Conservation (phyloP, 2,113 vertebrate species). For the Vidua macroura region DNA sequence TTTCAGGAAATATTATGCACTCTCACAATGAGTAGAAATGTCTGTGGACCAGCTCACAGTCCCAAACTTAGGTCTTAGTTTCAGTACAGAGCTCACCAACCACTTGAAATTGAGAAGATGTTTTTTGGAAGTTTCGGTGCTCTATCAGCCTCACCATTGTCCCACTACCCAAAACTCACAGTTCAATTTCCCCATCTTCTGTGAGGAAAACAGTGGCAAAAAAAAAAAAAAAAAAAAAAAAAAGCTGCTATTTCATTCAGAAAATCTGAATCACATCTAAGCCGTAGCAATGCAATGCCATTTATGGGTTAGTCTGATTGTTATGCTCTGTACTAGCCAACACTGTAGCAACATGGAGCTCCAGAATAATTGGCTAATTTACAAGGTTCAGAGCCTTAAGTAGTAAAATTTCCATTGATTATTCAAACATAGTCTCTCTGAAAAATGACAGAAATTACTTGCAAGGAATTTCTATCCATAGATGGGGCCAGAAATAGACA, state of each 20-base stretch:
- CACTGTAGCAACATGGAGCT: not conserved
- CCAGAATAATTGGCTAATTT: not conserved
- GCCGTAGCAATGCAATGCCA: not conserved
- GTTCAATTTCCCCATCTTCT: not conserved
- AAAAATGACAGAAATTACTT: not conserved
- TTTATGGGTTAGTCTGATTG: not conserved
- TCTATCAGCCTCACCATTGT: not conserved
- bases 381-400: not conserved
- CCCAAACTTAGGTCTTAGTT: fast-evolving
- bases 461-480: not conserved
- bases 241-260: not conserved
- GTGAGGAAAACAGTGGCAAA: not conserved
- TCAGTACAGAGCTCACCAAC: not conserved
- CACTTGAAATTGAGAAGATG: not conserved
- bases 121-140: not conserved
- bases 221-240: too few species aligned
- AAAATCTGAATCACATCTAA: not conserved
- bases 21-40: not conserved
- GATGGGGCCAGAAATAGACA: not conserved
- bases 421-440: not conserved
- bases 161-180: not conserved
- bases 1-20: not conserved
- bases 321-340: not conserved
- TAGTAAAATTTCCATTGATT: not conserved
- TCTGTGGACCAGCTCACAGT: not conserved